Conservation (phyloP, 2,888 invertebrate species). For the Cerastis leucographa region DNA sequence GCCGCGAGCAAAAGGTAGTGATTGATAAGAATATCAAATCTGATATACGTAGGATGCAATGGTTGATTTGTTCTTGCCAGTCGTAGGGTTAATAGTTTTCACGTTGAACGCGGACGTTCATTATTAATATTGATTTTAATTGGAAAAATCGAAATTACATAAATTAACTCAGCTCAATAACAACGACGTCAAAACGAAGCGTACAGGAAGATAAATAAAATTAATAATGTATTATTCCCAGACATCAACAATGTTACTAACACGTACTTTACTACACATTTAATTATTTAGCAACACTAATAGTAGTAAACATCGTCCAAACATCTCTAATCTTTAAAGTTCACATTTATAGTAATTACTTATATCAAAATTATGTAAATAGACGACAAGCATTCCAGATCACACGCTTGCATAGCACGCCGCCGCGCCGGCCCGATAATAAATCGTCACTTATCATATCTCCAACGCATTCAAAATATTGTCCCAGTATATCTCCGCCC, state of each 20-base stretch:
- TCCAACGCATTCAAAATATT: slow-evolving; percentile 84
- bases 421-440: slow-evolving; percentile 57
- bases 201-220: not conserved
- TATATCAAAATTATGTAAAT: slow-evolving; percentile 51
- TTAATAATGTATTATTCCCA: not conserved
- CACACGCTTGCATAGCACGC: slow-evolving; percentile 47
- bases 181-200: not conserved
- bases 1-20: not conserved
- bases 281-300: not conserved
- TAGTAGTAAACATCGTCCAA: slow-evolving; percentile 7
- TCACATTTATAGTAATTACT: slow-evolving; percentile 39
- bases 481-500: slow-evolving; percentile 82
- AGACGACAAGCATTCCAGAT: slow-evolving; percentile 41
- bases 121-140: not conserved
- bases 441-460: slow-evolving; percentile 73
- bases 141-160: not conserved
- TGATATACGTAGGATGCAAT: not conserved
- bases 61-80: not conserved
- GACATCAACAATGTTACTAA: not conserved
- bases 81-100: no score
- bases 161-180: not conserved
- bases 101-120: not conserved
- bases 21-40: slow-evolving; percentile 10
- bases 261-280: not conserved
- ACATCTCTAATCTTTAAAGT: slow-evolving; percentile 21